Conservation (phyloP, 2,888 invertebrate species). For the Tachystola acroxantha region DNA sequence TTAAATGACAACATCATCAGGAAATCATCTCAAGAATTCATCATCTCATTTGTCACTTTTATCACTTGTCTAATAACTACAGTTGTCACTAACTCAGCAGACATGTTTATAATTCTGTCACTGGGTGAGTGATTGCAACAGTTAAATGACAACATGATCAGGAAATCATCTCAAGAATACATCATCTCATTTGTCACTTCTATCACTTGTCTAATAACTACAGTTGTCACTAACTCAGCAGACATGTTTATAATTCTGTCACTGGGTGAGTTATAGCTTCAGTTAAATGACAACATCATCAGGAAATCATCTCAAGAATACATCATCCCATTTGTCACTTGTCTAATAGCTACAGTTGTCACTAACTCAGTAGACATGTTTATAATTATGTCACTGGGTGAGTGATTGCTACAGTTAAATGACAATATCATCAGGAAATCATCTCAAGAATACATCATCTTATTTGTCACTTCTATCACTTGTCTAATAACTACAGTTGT, state of each 20-base stretch:
- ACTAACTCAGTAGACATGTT: background rate
- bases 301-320: too few species aligned
- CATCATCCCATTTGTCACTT: background rate
- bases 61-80: constrained; percentile 2
- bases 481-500: too few species aligned
- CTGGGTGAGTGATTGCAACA: constrained; percentile 4
- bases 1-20: background rate
- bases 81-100: constrained; percentile 9
- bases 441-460: too few species aligned
- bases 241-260: constrained; percentile 9
- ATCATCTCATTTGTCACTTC: background rate
- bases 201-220: background rate
- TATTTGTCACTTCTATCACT: too few species aligned
- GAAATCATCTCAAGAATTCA: background rate
- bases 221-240: constrained; percentile 2
- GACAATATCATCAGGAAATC: constrained; percentile 5
- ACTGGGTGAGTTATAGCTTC: constrained; percentile 7
- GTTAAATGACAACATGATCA: constrained; percentile 7
- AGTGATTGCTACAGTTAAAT: background rate
- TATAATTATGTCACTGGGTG: constrained; percentile 1
- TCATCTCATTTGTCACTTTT: background rate
- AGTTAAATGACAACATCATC: background rate
- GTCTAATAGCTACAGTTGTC: constrained; percentile 2
- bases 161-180: background rate
- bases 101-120: constrained; percentile 8